Conservation (phyloP, 1,140 invertebrate species). For the Stratiolaelaps scimitus region DNA sequence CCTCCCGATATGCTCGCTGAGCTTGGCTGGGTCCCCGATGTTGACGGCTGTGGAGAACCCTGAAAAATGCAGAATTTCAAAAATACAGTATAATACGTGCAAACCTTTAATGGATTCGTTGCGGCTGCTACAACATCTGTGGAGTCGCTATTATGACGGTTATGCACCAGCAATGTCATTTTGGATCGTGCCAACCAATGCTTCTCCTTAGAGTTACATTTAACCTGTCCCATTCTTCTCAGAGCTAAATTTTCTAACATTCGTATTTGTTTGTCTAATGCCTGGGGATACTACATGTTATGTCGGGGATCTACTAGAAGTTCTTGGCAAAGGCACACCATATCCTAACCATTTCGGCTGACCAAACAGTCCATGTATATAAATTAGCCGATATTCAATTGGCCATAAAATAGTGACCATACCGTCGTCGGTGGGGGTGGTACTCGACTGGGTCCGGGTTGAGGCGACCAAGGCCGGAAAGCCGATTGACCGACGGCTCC, state of each 20-base stretch:
- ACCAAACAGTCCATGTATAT: neutral
- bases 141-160: neutral
- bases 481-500: neutral
- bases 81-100: neutral
- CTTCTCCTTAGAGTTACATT: no score
- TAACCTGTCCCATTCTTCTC: no score
- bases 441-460: neutral
- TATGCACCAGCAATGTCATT: no score
- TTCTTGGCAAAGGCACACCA: no score
- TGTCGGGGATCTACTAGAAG: no score
- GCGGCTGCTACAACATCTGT: neutral
- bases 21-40: neutral
- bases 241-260: no score
- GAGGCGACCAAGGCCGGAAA: conserved; percentile 9
- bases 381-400: neutral
- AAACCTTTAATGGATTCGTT: neutral
- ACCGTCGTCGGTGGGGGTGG: neutral
- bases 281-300: no score
- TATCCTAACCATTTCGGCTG: neutral
- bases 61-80: neutral
- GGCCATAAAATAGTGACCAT: no score
- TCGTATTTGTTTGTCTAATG: no score
- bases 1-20: neutral
- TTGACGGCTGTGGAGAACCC: conserved; percentile 23
- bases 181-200: no score